Base-by-base conservation (phyloP, 2,797 vertebrate species). In the Nannoperca australis region DNA sequence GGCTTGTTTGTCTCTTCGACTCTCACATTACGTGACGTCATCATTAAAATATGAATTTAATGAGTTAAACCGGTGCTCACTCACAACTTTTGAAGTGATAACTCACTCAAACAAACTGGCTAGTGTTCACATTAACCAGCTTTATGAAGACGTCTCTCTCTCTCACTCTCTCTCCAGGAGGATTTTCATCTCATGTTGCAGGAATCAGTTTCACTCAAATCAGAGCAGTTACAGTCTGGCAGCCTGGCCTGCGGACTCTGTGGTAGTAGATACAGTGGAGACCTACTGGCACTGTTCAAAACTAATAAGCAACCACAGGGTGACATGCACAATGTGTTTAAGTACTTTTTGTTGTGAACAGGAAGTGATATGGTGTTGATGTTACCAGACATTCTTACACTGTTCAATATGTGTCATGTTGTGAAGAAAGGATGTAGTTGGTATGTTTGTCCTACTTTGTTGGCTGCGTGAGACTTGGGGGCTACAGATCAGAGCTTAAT, bases 151-250 rank as follows among this genome's bases (percentile, higher is more conserved):
- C n/a, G 8, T 24, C 7, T 8, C 9, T 34, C 15, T 56, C 15
- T 56, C 9, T 59, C n/a, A n/a, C 12, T n/a, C 32, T 53, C 1
- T 6, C 13, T 54, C 72, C 69, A 0, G 54, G 7, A 75, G 44
- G 58, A 30, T 66, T 65, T 69, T 71, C 20, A 34, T 74, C 55
- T 79, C 42, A 47, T 53, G 61, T 70, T 74, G 65, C 64, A 72
- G 14, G n/a, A 55, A 36, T 82, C 73, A 70, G 50, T 64, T 77
- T 72, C 49, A 78, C 62, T 84, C 36, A 74, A 36, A 32, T 84
- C 76, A 67, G 8, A 17, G 2, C 55, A 24, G 55, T 5, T 59
- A 56, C 44, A 44, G 45, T 22, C n/a, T 58, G 18, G 61, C 44
- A 44, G 45, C 30, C n/a, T 58, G 18, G 54, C 81, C 75, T 42